These are phyloP conservation scores for Pelochelys cantorii DNA, from an alignment of 2,797 vertebrate species.

Conservation along the genomic window DNA sequence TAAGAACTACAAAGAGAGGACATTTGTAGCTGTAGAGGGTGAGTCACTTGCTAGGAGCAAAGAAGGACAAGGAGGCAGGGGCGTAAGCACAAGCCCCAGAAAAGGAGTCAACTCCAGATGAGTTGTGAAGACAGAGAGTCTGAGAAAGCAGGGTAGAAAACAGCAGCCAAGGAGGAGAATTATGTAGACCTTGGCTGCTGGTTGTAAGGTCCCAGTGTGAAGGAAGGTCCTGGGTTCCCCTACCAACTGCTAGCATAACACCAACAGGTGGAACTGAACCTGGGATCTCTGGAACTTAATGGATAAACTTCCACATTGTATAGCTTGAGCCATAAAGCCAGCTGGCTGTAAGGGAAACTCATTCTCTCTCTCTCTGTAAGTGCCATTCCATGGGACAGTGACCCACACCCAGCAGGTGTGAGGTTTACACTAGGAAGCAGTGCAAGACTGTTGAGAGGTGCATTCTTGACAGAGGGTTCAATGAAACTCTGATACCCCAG, in stretches of 20 bases:
- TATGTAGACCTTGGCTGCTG: not conserved
- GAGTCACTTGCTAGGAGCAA: not conserved
- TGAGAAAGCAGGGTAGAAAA: not conserved
- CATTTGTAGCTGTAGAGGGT: not conserved
- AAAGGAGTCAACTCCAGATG: not conserved
- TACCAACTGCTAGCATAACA: not conserved
- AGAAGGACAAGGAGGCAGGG: no score
- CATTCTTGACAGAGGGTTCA: not conserved
- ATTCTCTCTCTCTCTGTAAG: no score
- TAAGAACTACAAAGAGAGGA: not conserved
- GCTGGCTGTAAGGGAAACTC: no score
- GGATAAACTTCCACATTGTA: no score
- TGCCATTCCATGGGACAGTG: no score
- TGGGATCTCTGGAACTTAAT: no score
- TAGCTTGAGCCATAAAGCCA: no score
- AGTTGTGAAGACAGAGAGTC: not conserved
- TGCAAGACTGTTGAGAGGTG: not conserved
- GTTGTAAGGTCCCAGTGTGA: not conserved
- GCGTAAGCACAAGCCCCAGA: not conserved
- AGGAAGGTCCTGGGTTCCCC: not conserved
- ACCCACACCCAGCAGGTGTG: no score
- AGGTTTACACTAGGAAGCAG: not conserved
- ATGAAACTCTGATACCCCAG: not conserved
- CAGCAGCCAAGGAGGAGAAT: not conserved
- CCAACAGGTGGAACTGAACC: no score